Percentiles rank a stretch among this genome's conserved stretches.
Evolutionary conservation across 1,140 invertebrate genomes (phyloP).

Genomic region (Heterodera schachtii): DNA sequence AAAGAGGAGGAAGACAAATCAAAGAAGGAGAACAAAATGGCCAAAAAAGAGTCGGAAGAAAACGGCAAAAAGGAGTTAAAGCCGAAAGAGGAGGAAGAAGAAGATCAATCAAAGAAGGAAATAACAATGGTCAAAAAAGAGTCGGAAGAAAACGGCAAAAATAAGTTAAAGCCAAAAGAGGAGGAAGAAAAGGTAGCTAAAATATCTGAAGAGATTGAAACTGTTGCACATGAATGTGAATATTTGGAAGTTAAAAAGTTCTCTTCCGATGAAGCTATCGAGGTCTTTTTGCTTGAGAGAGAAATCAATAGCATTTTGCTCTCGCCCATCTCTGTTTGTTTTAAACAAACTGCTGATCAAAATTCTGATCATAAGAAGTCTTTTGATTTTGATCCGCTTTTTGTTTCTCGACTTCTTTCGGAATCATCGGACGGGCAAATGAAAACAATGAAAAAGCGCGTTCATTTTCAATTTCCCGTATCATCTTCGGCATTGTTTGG

Average conservation of each 20-base stretch:
- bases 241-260: neutral
- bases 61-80: neutral
- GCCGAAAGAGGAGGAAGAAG: neutral
- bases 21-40: neutral
- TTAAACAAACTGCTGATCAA: too few species aligned
- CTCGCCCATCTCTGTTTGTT: too few species aligned
- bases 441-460: constrained; percentile 7
- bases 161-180: constrained; percentile 8
- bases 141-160: neutral
- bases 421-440: neutral
- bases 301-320: neutral
- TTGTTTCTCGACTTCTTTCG: neutral
- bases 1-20: constrained; percentile 16
- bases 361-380: too few species aligned
- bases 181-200: neutral
- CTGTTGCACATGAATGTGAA: neutral
- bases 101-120: constrained; percentile 7
- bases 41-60: neutral
- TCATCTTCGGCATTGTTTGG: neutral
- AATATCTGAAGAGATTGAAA: neutral
- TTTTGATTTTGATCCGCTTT: neutral
- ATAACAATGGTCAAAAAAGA: neutral
- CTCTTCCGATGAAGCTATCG: constrained; percentile 16
- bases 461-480: neutral
- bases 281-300: constrained; percentile 14